Conservation (phyloP, 1,140 invertebrate genomes). For the Solenopsis invicta region DNA sequence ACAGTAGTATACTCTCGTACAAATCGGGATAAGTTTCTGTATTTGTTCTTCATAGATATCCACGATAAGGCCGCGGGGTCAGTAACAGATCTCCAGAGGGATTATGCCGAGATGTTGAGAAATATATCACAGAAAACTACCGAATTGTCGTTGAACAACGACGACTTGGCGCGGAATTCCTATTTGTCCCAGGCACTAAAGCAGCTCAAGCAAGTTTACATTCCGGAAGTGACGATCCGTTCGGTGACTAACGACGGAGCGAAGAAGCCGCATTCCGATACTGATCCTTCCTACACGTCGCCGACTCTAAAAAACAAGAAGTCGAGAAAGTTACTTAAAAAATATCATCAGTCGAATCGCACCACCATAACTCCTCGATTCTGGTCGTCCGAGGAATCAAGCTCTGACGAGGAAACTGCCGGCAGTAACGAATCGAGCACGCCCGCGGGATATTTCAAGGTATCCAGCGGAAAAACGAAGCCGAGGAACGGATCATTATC, state of each 20-base stretch:
- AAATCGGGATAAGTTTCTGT: not conserved
- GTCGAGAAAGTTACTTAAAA: conserved; percentile 22
- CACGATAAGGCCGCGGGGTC: not conserved
- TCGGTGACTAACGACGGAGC: not conserved
- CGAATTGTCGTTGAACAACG: not conserved
- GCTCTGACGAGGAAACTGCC: not conserved
- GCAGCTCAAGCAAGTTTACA: not conserved
- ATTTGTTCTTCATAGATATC: conserved; percentile 36
- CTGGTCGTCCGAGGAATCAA: not conserved
- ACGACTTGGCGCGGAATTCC: not conserved
- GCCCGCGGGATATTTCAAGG: not conserved
- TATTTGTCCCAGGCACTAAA: conserved; percentile 17
- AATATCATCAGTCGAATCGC: conserved; percentile 24
- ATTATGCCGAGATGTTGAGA: conserved; percentile 64
- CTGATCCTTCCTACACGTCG: not conserved
- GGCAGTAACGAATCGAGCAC: not conserved
- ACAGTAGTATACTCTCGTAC: no score
- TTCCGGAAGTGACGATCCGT: not conserved
- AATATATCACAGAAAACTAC: conserved; percentile 17
- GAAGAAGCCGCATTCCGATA: not conserved
- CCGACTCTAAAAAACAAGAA: conserved; percentile 7
- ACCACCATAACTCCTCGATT: not conserved
- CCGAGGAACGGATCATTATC: not conserved
- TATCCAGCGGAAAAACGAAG: not conserved
- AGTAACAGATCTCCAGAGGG: not conserved